phyloP scores from a whole-genome alignment of 2,888 invertebrate species.

The Apamea anceps region DNA sequence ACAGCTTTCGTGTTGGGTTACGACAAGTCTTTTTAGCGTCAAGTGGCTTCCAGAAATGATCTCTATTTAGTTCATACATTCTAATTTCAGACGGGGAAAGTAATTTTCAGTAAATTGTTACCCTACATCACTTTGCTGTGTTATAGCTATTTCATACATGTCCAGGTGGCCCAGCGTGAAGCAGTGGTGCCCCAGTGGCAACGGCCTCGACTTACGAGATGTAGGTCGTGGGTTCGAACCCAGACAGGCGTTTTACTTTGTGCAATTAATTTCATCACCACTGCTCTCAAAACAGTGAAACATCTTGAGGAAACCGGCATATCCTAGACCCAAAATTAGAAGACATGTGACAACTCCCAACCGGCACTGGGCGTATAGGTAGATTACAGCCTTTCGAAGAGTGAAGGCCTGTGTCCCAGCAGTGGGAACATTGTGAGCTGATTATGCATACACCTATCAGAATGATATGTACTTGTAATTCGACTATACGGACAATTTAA shows the following conservation, averaged over 20 bases:
- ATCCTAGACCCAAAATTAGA: not conserved
- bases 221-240: not conserved
- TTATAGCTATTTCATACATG: no score
- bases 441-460: no score
- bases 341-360: no score
- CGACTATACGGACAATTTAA: no score
- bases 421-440: no score
- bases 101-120: not conserved
- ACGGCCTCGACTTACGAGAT: not conserved
- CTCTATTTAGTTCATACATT: not conserved
- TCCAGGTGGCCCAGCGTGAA: no score
- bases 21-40: not conserved
- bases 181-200: not conserved
- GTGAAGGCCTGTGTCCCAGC: no score
- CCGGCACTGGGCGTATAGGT: not conserved
- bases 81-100: no score
- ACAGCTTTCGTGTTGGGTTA: conserved; percentile 20
- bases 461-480: no score
- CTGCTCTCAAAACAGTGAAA: not conserved
- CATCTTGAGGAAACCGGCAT: not conserved
- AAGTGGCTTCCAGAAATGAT: not conserved
- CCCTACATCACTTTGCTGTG: no score
- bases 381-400: no score
- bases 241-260: not conserved
- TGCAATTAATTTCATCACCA: not conserved